Evolutionary conservation across 2,888 invertebrate species (phyloP).

Genomic region (Sinopyrophorus schimmeli): DNA sequence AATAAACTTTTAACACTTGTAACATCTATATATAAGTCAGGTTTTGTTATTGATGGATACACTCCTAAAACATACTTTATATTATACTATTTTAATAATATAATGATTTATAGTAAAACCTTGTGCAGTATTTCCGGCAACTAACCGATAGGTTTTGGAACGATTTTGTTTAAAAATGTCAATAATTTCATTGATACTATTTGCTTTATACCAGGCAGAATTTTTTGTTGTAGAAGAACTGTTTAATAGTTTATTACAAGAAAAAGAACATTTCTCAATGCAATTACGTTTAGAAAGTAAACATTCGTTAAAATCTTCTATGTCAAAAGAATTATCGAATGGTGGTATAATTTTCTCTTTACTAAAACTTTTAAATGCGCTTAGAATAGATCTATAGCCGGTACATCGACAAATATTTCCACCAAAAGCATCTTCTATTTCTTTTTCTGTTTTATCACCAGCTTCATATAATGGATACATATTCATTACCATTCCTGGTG

Average conservation of each 20-base stretch:
- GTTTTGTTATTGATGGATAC: conserved; percentile 31
- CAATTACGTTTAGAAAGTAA: neutral
- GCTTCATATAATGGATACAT: conserved; percentile 62
- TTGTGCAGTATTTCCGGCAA: conserved; percentile 76
- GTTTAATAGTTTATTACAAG: neutral
- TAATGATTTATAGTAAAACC: conserved; percentile 56
- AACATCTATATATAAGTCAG: conserved; percentile 67
- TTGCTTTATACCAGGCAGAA: conserved; percentile 63
- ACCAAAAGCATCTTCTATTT: conserved; percentile 72
- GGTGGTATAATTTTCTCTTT: conserved; percentile 53
- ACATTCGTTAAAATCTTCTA: conserved; percentile 55
- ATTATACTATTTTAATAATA: conserved; percentile 19
- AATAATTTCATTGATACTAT: conserved; percentile 61
- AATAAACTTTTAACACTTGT: conserved; percentile 62
- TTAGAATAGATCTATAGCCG: conserved; percentile 65
- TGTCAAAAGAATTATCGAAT: conserved; percentile 48
- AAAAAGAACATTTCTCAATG: conserved; percentile 34
- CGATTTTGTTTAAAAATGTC: conserved; percentile 56
- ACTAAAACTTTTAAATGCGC: conserved; percentile 64
- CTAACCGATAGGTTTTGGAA: conserved; percentile 61
- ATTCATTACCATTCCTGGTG: conserved; percentile 74
- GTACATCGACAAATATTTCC: conserved; percentile 81
- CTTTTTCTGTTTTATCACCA: conserved; percentile 58
- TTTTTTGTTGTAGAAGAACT: conserved; percentile 12
- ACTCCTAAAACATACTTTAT: conserved; percentile 51